Evolutionary conservation across 1,140 invertebrate species (phyloP).

Genomic region (Akabosia matsudoensis): DNA sequence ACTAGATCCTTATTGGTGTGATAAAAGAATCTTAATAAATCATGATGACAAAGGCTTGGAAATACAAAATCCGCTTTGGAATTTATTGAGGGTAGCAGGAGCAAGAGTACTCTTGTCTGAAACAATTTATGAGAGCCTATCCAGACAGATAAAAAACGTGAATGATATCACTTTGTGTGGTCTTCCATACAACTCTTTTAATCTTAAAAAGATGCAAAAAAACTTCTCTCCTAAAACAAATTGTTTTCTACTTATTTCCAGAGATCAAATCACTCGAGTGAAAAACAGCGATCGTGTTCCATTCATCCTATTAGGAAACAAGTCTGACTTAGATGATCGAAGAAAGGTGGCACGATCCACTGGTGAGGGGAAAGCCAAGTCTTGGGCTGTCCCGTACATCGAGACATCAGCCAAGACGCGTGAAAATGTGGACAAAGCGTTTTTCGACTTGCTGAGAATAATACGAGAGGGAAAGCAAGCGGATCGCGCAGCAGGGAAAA

Average conservation of each 20-base stretch:
- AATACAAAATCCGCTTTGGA: no score
- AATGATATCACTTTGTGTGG: no score
- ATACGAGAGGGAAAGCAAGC: constrained; percentile 92
- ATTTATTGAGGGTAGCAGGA: no score
- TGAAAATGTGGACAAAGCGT: constrained; percentile 98
- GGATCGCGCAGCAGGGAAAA: constrained; percentile 84
- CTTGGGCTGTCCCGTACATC: constrained; percentile 96
- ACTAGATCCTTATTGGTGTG: no score
- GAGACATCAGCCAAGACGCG: constrained; percentile 98
- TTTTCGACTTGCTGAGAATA: constrained; percentile 96
- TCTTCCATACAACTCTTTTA: no score
- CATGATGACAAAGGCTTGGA: no score
- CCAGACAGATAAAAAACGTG: no score
- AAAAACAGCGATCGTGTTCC: constrained; percentile 99
- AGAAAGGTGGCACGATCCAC: constrained; percentile 84
- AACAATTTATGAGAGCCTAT: no score
- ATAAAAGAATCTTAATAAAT: no score
- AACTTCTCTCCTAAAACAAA: neutral
- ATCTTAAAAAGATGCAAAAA: no score
- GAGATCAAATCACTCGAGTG: constrained; percentile 97
- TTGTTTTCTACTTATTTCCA: constrained; percentile 50
- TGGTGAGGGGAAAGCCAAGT: constrained; percentile 79
- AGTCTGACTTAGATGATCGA: constrained; percentile 91
- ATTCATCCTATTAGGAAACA: constrained; percentile 97
- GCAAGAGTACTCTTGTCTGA: no score